Conservation (phyloP, 2,113 vertebrate species). For the Synodontis membranacea region DNA sequence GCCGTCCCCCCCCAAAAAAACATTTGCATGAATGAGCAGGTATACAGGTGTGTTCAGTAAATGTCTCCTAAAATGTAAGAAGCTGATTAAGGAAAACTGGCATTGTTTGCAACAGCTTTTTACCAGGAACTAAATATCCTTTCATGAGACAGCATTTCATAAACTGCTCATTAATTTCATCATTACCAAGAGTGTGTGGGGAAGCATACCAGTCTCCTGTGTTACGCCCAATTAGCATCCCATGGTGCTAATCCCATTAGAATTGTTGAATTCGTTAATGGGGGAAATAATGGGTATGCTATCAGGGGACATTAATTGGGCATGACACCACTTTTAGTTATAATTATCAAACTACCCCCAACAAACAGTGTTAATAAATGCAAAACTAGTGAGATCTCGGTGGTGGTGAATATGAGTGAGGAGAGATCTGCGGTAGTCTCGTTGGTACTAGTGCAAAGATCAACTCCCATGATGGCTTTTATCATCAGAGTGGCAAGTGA, state of each 20-base stretch:
- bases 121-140: conserved; percentile 84
- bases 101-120: conserved; percentile 85
- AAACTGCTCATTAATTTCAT: conserved; percentile 94
- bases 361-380: conserved; percentile 92
- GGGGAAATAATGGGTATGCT: conserved; percentile 98
- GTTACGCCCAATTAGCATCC: conserved; percentile 98
- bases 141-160: conserved; percentile 93
- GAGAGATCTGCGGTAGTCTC: conserved; percentile 66
- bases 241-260: conserved; percentile 99
- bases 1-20: no score
- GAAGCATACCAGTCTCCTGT: conserved; percentile 96
- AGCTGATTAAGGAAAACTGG: conserved; percentile 49
- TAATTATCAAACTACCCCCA: conserved; percentile 96
- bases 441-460: conserved; percentile 65
- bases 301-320: conserved; percentile 99
- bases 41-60: background rate
- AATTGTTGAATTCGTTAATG: conserved; percentile 99
- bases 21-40: background rate
- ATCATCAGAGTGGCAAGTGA: conserved; percentile 70
- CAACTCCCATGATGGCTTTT: conserved; percentile 72
- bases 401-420: conserved; percentile 33
- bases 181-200: conserved; percentile 88
- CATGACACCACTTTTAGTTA: conserved; percentile 98
- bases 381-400: conserved; percentile 57
- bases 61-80: background rate